Percentiles rank a stretch among this genome's conserved stretches.
These are phyloP conservation scores for Monodelphis domestica DNA, from an alignment of 2,797 vertebrate species.

Conservation along the genomic window DNA sequence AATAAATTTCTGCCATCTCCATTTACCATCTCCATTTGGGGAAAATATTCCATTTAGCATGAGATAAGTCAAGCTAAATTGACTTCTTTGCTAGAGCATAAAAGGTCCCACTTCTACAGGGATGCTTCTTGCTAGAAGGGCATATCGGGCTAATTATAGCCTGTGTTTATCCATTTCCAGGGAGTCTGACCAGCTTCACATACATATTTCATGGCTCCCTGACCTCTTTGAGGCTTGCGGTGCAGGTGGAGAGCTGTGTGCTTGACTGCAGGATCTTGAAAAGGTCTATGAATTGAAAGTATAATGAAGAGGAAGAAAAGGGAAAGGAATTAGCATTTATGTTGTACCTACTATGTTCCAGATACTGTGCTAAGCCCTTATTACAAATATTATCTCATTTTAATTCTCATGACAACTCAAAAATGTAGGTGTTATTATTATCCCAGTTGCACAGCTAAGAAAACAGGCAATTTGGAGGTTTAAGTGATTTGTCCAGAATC, in stretches of 20 bases:
- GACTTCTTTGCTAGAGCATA: neutral
- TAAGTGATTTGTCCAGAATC: neutral
- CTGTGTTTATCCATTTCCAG: constrained; percentile 42
- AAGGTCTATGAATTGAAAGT: constrained; percentile 35
- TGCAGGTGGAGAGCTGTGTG: constrained; percentile 25
- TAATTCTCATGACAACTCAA: neutral
- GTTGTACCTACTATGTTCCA: neutral
- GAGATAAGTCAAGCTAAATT: neutral
- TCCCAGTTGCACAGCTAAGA: neutral
- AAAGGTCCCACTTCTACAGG: neutral
- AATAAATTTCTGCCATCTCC: neutral
- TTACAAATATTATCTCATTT: neutral
- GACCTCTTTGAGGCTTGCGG: constrained; percentile 30
- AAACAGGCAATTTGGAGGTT: neutral
- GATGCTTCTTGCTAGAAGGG: constrained; percentile 55
- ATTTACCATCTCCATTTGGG: neutral
- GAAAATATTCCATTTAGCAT: neutral
- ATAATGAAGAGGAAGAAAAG: constrained; percentile 7
- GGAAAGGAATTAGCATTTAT: neutral
- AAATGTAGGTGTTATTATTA: neutral
- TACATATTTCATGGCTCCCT: constrained; percentile 73
- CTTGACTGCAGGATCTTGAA: constrained; percentile 43
- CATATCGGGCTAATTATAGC: neutral
- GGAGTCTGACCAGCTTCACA: constrained; percentile 53
- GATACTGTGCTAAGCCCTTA: neutral